Evolutionary conservation across 2,888 invertebrate species (phyloP), one percentile per base, ranked within the genome.

Genomic region (Pristionchus japonicus): DNA sequence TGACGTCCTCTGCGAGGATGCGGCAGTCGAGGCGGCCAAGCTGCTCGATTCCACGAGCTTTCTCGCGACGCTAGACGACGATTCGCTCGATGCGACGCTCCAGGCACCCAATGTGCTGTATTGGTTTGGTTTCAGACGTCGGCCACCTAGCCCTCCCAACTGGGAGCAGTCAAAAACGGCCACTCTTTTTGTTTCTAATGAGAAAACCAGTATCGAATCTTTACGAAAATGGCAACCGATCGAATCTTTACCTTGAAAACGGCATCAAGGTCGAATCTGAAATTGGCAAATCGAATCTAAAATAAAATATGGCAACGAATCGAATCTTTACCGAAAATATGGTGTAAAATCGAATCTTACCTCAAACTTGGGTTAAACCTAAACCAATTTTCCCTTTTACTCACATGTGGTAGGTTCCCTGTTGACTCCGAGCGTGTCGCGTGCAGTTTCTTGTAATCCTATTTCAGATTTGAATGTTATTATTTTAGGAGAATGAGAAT

Each of bases 151-250:
- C n/a, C 47, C 85, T 85, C 43, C 85, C 23, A 37, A 40, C 57
- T n/a, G 52, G 82, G 20, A 52, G 82, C 82, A 85, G 85, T 85
- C 85, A n/a, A 85, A 85, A 85, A 11, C 85, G 57, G 61, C 85
- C 85, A 43, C 0, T 43, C 64, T n/a, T 85, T 23, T 17, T 43
- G 64, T 43, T 20, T 40, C 11, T 40, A 23, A 64, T 64, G 40
- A n/a, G 82, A 85, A 83, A 85, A 47, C 84, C 84, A 84, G 84
- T n/a, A 61, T 84, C 84, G 84, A 84, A 84, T 84, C 61, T 31
- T 34, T 31, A 82, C 82, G 40, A 43, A 43, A 43, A 27, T 31
- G 43, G 64, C 27, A 31, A 31, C 85, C 61, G 85, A 40, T 85
- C 85, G 85, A 85, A 85, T 85, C 82, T 13, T 52, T 43, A 57